Base-by-base conservation (phyloP, 2,113 vertebrate genomes). In the Oreochromis aureus region DNA sequence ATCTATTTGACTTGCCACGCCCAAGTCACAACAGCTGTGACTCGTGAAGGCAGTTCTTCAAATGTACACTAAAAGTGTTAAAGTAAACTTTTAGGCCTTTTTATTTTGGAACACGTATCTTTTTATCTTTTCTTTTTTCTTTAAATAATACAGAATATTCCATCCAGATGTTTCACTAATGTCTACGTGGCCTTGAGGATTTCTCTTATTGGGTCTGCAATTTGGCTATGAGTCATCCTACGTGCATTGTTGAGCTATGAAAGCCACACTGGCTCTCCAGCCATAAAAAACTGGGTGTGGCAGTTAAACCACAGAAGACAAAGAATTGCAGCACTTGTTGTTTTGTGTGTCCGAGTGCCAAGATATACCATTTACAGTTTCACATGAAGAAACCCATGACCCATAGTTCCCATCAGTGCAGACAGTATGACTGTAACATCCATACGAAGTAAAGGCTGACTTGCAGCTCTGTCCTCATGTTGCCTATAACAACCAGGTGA, bases 261-360 rank as follows among this genome's bases (percentile, higher is more conserved):
- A 88, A 85, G 83, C 88, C 82, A 81, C 89, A 81, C 59, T 90
- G 48, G 90, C 81, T 88, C 48, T 81, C 66, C 39, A 55, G 73
- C 56, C 63, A 86, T 90, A 88, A 85, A 95, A 95, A 92, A 86
- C 78, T 89, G 86, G 94, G 94, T 92, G 95, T 95, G 95, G 93
- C 82, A 88, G 83, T 78, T 79, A 82, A 89, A 86, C 48, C 16
- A 3, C 80, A 84, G 27, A 63, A 83, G 18, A 93, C 90, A 93
- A 93, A 91, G 90, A 85, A 66, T n/a, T n/a, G 10, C 55, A 59
- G 41, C 4, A 18, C 69, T 90, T 91, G 34, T 36, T 91, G 73
- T 86, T 69, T 41, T 36, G 44, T 79, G 27, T 48, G 39, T 66
- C 46, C 3, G 1, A 13, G 44, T 61, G 56, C 24, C n/a, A 78